Evolutionary conservation across 2,888 invertebrate genomes (phyloP), one percentile per base, ranked within the genome.

Genomic region (Entomobrya proxima): DNA sequence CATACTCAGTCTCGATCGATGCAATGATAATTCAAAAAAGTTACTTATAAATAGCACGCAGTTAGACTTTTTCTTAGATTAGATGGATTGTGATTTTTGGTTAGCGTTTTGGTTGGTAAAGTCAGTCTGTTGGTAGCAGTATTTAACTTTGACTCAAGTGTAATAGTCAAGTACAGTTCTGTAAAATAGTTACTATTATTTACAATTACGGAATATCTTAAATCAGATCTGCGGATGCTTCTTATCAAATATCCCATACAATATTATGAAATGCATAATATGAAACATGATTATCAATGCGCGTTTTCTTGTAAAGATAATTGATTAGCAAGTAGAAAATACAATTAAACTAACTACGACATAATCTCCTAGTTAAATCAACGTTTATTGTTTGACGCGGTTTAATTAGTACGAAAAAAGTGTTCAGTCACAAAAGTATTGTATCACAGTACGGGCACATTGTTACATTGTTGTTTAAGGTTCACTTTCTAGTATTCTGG

Each of bases 1-100:
- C 77, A 77, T 77, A 78, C 67, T 78, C 78, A 78, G 32, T 50
- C 78, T 24, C n/a, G 78, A 18, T 64, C 78, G 64, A 78, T 13
- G 2, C 37, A 24, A 61, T 61, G n/a, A n/a, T n/a, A n/a, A n/a
- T n/a, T n/a, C n/a, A n/a, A n/a, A n/a, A n/a, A n/a, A n/a, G n/a
- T n/a, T n/a, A n/a, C n/a, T n/a, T n/a, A n/a, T n/a, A n/a, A n/a
- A n/a, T n/a, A n/a, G n/a, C n/a, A n/a, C n/a, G n/a, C n/a, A n/a
- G n/a, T n/a, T n/a, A n/a, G n/a, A n/a, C n/a, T n/a, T n/a, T n/a
- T n/a, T n/a, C n/a, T n/a, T 52, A 52, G 52, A 21, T 2, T 52
- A 52, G 52, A 52, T 21, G 5, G 18, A 21, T 52, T 52, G 52
- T 52, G 21, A 21, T 18, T 18, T 15, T 15, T 11, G 5, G 47